Evolutionary conservation across 2,113 vertebrate species (phyloP).

Genomic region (Trachemys scripta): DNA sequence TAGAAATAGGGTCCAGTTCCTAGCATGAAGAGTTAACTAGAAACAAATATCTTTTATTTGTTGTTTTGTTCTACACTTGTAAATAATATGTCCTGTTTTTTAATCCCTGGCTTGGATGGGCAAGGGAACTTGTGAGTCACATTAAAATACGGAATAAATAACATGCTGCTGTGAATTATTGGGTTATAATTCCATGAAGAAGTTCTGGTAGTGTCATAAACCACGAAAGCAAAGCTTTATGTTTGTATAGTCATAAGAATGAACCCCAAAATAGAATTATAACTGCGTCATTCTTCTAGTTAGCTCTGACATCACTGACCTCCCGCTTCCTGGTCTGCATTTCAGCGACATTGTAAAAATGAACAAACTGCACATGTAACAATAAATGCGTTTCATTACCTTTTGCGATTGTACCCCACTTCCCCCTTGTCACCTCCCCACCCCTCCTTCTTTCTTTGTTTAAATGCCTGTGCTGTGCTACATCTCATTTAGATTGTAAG

Average conservation of each 20-base stretch:
- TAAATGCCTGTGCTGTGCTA: neutral
- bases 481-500: constrained; percentile 16
- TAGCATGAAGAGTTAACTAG: neutral
- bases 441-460: neutral
- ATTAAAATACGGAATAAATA: constrained; percentile 28
- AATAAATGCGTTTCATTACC: neutral
- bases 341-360: neutral
- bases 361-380: neutral
- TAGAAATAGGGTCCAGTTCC: constrained; percentile 16
- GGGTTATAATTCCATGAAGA: constrained; percentile 13
- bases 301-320: neutral
- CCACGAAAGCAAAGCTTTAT: neutral
- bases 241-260: neutral
- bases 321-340: neutral
- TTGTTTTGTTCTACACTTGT: neutral
- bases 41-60: constrained; percentile 17
- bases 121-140: constrained; percentile 16
- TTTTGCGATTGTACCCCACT: neutral
- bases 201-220: neutral
- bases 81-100: constrained; percentile 45
- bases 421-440: neutral
- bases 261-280: neutral
- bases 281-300: neutral
- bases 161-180: constrained; percentile 7
- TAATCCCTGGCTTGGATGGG: neutral